phyloP scores from a whole-genome alignment of 1,140 invertebrate genomes.

The Capitella teleta region DNA sequence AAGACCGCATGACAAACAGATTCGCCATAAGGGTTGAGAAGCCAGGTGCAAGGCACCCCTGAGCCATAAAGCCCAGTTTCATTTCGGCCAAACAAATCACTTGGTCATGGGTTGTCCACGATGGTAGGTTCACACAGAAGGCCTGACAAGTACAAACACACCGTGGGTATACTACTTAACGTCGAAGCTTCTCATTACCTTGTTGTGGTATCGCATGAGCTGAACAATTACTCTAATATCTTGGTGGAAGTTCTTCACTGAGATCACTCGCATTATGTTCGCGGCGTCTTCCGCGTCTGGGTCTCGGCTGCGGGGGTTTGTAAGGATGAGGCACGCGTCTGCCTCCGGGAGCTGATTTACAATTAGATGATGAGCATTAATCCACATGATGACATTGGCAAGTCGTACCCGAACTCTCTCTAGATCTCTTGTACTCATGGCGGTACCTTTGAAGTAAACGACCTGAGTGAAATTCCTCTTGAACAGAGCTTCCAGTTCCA shows the following conservation, averaged over 20 bases:
- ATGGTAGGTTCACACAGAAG: constrained; percentile 96
- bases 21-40: constrained; percentile 99
- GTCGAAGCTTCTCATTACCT: constrained; percentile 52
- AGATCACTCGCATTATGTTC: constrained; percentile 96
- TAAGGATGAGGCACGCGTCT: constrained; percentile 90
- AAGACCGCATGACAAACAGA: constrained; percentile 98
- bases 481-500: constrained; percentile 93
- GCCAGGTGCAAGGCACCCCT: constrained; percentile 96
- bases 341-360: constrained; percentile 80
- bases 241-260: constrained; percentile 94
- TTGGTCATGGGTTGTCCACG: constrained; percentile 99
- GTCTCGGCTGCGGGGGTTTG: constrained; percentile 94
- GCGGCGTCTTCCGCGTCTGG: constrained; percentile 87
- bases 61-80: constrained; percentile 92
- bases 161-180: neutral
- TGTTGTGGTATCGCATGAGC: constrained; percentile 97
- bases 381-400: neutral
- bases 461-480: constrained; percentile 98
- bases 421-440: constrained; percentile 99
- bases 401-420: constrained; percentile 88
- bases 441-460: constrained; percentile 99
- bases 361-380: neutral
- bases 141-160: constrained; percentile 53
- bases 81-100: constrained; percentile 77
- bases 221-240: constrained; percentile 62